Evolutionary conservation across 2,888 invertebrate genomes (phyloP).

Genomic region (Bellardia pandia): DNA sequence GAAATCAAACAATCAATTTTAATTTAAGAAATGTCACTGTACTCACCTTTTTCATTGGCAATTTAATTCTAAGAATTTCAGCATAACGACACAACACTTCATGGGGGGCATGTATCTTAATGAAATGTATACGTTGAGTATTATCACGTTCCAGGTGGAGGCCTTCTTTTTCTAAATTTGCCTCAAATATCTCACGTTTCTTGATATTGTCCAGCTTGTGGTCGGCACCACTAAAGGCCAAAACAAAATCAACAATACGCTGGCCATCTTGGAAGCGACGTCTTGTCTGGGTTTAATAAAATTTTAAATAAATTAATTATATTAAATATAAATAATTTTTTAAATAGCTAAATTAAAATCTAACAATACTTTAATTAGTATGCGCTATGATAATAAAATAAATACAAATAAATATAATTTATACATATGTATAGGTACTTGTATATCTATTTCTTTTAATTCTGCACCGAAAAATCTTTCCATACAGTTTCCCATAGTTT

Average conservation of each 20-base stretch:
- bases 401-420: neutral
- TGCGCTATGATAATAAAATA: neutral
- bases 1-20: neutral
- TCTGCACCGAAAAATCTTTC: conserved; percentile 37
- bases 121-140: conserved; percentile 87
- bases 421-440: conserved; percentile 52
- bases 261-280: conserved; percentile 85
- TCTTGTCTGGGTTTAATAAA: conserved; percentile 82
- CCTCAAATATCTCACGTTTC: conserved; percentile 86
- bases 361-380: neutral
- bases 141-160: conserved; percentile 87
- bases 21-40: neutral
- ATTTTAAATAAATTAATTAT: conserved; percentile 7
- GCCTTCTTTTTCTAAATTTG: conserved; percentile 87
- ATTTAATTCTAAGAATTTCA: conserved; percentile 90
- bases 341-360: neutral
- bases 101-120: conserved; percentile 90
- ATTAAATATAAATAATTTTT: neutral
- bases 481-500: conserved; percentile 71
- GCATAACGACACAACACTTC: conserved; percentile 90
- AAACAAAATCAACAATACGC: conserved; percentile 86
- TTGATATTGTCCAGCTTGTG: conserved; percentile 81
- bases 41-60: conserved; percentile 90
- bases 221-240: conserved; percentile 86
- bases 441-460: conserved; percentile 34